Base-by-base conservation (phyloP, 2,113 vertebrate genomes). In the Cryptomyrus ogoouensis region DNA sequence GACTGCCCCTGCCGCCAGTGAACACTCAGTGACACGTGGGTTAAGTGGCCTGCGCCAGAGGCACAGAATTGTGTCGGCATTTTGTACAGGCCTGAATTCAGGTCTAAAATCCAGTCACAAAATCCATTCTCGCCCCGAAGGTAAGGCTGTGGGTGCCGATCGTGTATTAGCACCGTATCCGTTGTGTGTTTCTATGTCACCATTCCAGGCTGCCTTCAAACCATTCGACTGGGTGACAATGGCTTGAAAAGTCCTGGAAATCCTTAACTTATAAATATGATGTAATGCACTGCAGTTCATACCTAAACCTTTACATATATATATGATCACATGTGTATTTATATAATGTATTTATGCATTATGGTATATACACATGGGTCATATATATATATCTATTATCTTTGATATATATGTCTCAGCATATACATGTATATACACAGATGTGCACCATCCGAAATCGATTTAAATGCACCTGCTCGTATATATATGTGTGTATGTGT, bases 241-340 rank as follows among this genome's bases (percentile, higher is more conserved):
- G 46, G 93, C 93, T 95, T 94, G 94, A 92, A 89, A 92, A 83
- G n/a, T 83, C 49, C 56, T 87, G 87, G 49, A 80, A 52, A 21
- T 90, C 47, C 70, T 56, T 62, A 46, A 53, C 89, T 66, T 46
- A 90, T 80, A 77, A 58, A 52, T 89, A 93, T 95, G 93, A 95
- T 94, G 94, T 93, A 95, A 96, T 96, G 95, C 95, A 95, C 94
- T 94, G 94, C 93, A 93, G 93, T 93, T 93, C 88, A 91, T 95
- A 94, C 93, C 92, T 89, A 90, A 74, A 90, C 90, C 87, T 91
- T 31, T 89, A 87, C 47, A 90, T 95, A 96, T 96, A 62, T 62
- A 96, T 96, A 96, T 96, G 95, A 96, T 95, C 93, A 95, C 94
- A 94, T 94, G 93, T 94, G 10, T 89, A 91, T 90, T 92, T 92